Percentiles rank a stretch among this genome's conserved stretches.
Evolutionary conservation across 2,888 invertebrate species (phyloP).

Genomic region (Euphydryas editha): DNA sequence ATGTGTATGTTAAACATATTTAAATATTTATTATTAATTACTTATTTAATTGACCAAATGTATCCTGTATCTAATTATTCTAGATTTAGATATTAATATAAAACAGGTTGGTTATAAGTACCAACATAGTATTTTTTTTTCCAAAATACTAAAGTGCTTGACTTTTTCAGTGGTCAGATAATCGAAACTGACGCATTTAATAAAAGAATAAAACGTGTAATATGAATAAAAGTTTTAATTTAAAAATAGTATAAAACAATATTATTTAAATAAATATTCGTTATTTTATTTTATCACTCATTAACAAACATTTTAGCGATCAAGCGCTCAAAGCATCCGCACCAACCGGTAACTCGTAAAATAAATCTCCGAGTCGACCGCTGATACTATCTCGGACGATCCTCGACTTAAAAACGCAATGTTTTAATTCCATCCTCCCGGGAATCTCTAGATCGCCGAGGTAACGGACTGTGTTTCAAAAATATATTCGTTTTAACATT

Average conservation of each 20-base stretch:
- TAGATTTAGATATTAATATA: too few species aligned
- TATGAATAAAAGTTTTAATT: not conserved
- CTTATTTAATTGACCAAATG: too few species aligned
- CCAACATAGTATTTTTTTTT: too few species aligned
- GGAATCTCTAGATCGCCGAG: slow-evolving; percentile 59
- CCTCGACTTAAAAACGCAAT: slow-evolving; percentile 53
- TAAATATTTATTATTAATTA: too few species aligned
- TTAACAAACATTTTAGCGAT: slow-evolving; percentile 21
- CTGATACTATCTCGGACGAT: slow-evolving; percentile 41
- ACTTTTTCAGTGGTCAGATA: too few species aligned
- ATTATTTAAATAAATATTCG: not conserved
- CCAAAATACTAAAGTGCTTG: too few species aligned
- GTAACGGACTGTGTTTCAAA: slow-evolving; percentile 38
- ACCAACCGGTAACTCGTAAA: slow-evolving; percentile 40
- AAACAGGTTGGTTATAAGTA: too few species aligned
- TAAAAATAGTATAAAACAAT: not conserved
- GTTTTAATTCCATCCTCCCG: slow-evolving; percentile 73
- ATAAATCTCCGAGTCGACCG: slow-evolving; percentile 42
- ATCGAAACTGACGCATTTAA: too few species aligned
- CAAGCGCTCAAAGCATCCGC: slow-evolving; percentile 15
- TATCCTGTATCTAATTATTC: too few species aligned
- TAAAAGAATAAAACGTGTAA: not conserved
- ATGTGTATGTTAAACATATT: too few species aligned
- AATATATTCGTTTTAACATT: slow-evolving; percentile 46
- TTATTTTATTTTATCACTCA: slow-evolving; percentile 18